A percentile compares a stretch with the other conserved stretches of the same genome.
Evolutionary conservation across 2,888 invertebrate species (phyloP).

Genomic region (Zeuzera pyrina): DNA sequence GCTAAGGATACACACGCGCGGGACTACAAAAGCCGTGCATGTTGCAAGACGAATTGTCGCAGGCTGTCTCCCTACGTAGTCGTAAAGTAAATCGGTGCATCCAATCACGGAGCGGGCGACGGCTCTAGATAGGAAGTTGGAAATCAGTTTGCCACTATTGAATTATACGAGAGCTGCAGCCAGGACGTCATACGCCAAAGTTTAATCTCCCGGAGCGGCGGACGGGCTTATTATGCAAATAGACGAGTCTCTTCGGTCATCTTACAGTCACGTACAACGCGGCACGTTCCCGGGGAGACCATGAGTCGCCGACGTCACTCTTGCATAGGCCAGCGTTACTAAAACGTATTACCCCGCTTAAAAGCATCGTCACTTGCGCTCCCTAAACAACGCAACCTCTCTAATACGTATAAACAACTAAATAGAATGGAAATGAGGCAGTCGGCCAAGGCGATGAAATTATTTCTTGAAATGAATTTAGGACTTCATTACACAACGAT

Average conservation of each 20-base stretch:
- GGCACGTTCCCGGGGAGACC: slow-evolving; percentile 19
- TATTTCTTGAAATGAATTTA: slow-evolving; percentile 23
- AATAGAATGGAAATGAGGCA: slow-evolving; percentile 15
- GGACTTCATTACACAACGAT: slow-evolving; percentile 42
- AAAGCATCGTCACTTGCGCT: slow-evolving; percentile 9
- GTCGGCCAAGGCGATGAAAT: slow-evolving; percentile 4
- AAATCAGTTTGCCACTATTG: slow-evolving; percentile 69
- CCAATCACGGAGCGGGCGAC: slow-evolving; percentile 28
- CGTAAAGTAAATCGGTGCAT: slow-evolving; percentile 47
- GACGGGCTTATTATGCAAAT: slow-evolving; percentile 68
- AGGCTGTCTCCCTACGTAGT: slow-evolving; percentile 26
- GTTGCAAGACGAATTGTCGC: slow-evolving; percentile 36
- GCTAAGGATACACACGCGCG: slow-evolving; percentile 30
- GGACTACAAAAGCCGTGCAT: slow-evolving; percentile 34
- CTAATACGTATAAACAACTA: slow-evolving; percentile 8
- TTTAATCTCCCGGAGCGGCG: slow-evolving; percentile 64
- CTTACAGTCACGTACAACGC: slow-evolving; percentile 50
- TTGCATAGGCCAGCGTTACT: slow-evolving; percentile 10
- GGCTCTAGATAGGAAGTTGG: slow-evolving; percentile 40
- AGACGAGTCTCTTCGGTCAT: slow-evolving; percentile 53
- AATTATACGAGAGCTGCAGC: slow-evolving; percentile 63
- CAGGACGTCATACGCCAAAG: slow-evolving; percentile 64
- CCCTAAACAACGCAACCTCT: slow-evolving; percentile 1
- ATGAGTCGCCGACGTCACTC: slow-evolving; percentile 10
- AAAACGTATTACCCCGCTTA: neutral